Evolutionary conservation across 64 coral and sea anemone genomes (phyloP).

Genomic region (Hydrozoanthus tunicans): DNA sequence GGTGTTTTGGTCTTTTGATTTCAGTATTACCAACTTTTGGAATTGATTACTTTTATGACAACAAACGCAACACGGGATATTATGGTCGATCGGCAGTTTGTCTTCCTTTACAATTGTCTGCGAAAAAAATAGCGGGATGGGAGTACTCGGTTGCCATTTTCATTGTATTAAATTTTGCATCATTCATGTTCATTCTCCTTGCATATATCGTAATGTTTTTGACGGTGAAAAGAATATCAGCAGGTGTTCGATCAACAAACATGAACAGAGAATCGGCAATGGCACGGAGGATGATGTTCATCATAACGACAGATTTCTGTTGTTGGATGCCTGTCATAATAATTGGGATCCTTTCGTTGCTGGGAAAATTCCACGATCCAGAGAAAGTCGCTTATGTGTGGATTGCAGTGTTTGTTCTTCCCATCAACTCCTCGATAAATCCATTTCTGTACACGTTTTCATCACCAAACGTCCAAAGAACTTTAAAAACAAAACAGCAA

Average conservation of each 20-base stretch:
- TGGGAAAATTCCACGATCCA: constrained; percentile 35
- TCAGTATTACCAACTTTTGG: background rate
- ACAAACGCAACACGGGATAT: background rate
- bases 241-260: background rate
- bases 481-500: background rate
- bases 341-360: constrained; percentile 21
- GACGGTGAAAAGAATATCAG: background rate
- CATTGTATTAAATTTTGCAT: constrained; percentile 6
- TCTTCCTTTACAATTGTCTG: constrained; percentile 19
- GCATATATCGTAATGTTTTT: constrained; percentile 29
- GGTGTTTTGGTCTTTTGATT: background rate
- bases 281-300: constrained; percentile 35
- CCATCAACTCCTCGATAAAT: constrained; percentile 55
- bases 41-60: constrained; percentile 4
- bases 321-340: background rate
- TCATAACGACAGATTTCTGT: background rate
- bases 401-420: constrained; percentile 59
- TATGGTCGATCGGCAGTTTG: constrained; percentile 15
- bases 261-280: constrained; percentile 21
- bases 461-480: constrained; percentile 1
- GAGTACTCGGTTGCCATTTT: constrained; percentile 26
- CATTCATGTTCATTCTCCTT: constrained; percentile 26
- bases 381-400: constrained; percentile 42
- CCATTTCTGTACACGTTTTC: constrained; percentile 56
- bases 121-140: constrained; percentile 8